These are phyloP conservation scores for Falco novaeseelandiae DNA, from an alignment of 2,797 vertebrate genomes.

Conservation along the genomic window DNA sequence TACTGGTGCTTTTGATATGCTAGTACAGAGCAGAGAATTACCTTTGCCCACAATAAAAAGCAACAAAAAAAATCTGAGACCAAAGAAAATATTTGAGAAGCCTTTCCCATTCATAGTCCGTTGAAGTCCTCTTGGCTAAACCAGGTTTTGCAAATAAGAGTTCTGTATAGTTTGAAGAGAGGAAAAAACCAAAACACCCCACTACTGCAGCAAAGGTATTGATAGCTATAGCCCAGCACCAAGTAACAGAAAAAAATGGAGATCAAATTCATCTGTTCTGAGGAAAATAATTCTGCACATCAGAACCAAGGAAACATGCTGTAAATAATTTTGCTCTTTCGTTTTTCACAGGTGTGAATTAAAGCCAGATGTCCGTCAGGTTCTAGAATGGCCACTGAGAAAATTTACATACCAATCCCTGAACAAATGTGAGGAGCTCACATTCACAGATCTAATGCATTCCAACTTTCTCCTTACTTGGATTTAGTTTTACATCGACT, in stretches of 20 bases:
- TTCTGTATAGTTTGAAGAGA: conserved; percentile 56
- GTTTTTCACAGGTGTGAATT: conserved; percentile 50
- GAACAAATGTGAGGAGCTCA: conserved; percentile 58
- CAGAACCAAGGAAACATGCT: conserved; percentile 67
- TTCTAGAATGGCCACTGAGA: conserved; percentile 63
- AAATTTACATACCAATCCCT: conserved; percentile 43
- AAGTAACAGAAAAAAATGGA: conserved; percentile 34
- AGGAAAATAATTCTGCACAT: conserved; percentile 28
- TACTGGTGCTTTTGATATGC: neutral
- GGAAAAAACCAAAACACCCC: conserved; percentile 55
- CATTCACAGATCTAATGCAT: conserved; percentile 43
- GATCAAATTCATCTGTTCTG: conserved; percentile 36
- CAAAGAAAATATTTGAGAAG: conserved; percentile 39
- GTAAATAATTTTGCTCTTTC: conserved; percentile 37
- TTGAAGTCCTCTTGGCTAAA: conserved; percentile 75
- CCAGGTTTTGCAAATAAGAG: conserved; percentile 49
- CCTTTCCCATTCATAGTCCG: conserved; percentile 65
- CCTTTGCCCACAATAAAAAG: conserved; percentile 48
- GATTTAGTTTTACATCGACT: conserved; percentile 46
- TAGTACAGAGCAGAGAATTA: conserved; percentile 44
- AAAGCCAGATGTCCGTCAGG: conserved; percentile 57
- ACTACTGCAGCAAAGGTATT: conserved; percentile 29
- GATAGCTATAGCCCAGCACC: conserved; percentile 28
- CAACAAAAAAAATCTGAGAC: conserved; percentile 20
- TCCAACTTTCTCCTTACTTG: conserved; percentile 53